Conservation (phyloP, 1,140 invertebrate species). For the Cydia splendana region DNA sequence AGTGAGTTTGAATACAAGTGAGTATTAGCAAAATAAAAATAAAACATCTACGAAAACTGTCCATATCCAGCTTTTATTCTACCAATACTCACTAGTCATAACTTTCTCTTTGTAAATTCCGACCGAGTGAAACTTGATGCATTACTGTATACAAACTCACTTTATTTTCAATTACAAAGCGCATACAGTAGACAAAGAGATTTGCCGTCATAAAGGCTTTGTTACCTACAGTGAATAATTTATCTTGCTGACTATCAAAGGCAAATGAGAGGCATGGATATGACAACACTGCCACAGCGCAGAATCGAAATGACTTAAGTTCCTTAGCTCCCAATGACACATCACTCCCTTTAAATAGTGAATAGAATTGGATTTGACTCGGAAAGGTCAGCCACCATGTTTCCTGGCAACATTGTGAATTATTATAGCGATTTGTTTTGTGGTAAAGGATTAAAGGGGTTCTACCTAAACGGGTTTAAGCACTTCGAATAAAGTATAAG, state of each 20-base stretch:
- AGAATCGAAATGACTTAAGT: background rate
- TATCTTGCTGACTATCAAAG: constrained; percentile 44
- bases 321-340: background rate
- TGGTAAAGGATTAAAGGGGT: background rate
- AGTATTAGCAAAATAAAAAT: no score
- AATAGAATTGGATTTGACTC: constrained; percentile 2
- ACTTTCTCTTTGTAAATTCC: no score
- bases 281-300: constrained; percentile 39
- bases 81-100: background rate
- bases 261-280: constrained; percentile 45
- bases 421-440: background rate
- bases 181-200: constrained; percentile 17
- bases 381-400: constrained; percentile 3
- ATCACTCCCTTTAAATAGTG: background rate
- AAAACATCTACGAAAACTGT: no score
- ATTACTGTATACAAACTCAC: background rate
- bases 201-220: background rate
- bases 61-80: background rate
- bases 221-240: constrained; percentile 38
- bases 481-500: background rate
- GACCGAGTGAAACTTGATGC: no score
- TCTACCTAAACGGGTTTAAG: background rate
- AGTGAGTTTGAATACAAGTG: no score
- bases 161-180: constrained; percentile 17
- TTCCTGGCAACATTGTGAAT: constrained; percentile 8